Conservation (phyloP, 2,888 invertebrate genomes). For the Byasa hedistus region DNA sequence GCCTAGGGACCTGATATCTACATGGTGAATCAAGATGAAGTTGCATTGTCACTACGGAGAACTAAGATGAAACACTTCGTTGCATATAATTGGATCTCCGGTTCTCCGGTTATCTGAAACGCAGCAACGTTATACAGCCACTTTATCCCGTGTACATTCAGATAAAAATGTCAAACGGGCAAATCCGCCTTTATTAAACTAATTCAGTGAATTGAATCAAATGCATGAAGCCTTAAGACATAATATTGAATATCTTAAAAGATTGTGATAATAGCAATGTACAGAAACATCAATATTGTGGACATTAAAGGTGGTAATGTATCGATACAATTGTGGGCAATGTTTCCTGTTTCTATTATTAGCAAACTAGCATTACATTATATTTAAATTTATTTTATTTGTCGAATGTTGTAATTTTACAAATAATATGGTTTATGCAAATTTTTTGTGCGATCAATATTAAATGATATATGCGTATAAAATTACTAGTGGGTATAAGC, state of each 20-base stretch:
- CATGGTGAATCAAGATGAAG: slow-evolving; percentile 4
- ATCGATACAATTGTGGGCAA: not conserved
- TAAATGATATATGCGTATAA: no score
- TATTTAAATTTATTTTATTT: no score
- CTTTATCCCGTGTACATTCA: not conserved
- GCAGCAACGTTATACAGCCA: slow-evolving; percentile 9
- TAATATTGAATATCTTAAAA: not conserved
- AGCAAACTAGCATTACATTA: no score
- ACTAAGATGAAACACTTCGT: slow-evolving; percentile 17
- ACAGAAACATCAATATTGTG: not conserved
- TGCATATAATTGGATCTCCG: slow-evolving; percentile 20
- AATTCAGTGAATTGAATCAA: not conserved
- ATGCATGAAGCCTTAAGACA: not conserved
- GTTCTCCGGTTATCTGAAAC: slow-evolving; percentile 15
- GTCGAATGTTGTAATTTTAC: no score
- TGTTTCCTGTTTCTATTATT: no score
- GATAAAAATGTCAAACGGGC: not conserved
- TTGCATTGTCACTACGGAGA: slow-evolving; percentile 9
- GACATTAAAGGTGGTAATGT: not conserved
- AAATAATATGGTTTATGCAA: no score
- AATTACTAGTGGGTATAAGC: no score
- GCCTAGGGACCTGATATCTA: not conserved
- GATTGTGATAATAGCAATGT: not conserved
- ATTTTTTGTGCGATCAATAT: no score
- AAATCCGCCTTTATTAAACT: not conserved